Base-by-base conservation (phyloP, 2,797 vertebrate genomes). In the Orestias chungarensis region DNA sequence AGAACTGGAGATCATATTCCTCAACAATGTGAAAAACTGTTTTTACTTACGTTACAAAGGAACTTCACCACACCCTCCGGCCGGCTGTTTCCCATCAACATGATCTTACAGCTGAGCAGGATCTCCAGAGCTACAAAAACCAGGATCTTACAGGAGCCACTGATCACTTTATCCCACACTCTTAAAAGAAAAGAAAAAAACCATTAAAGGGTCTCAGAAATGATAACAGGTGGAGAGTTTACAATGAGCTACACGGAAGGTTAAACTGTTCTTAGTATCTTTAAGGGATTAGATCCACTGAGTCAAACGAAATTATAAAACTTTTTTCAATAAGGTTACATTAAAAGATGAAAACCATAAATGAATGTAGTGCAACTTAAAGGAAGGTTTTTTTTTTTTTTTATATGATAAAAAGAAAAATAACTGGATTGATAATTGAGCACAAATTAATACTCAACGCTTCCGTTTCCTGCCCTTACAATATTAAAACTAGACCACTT, bases 141-240 rank as follows among this genome's bases (percentile, higher is more conserved):
- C 10, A 99, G 92, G 88, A 99, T 97, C 93, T 99, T 99, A 92
- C 98, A 99, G 79, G 98, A 99, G 73, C 98, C 98, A 42, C 97
- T 99, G 80, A 99, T 95, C 81, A 99, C 95, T 89, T 99, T 99
- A 93, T 99, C 98, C 98, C 98, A 99, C 72, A 99, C 95, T 88
- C 98, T 99, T 64, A 9, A 81, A 70, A 57, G 15, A 42, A 64
- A 17, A 0, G 12, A 15, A 6, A 42, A 6, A 42, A 43, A 1
- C 9, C 0, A 61, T 46, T 46, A n/a, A 76, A n/a, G 74, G 5
- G 9, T 57, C 15, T 66, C 20, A 46, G 38, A 43, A 64, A 64
- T 27, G 10, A 18, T 1, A 27, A 29, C 40, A 12, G 15, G 29
- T 57, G 40, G 23, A 42, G 2, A 35, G 4, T 1, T n/a, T n/a